Evolutionary conservation across 1,140 invertebrate genomes (phyloP).

Genomic region (Papilio polytes): DNA sequence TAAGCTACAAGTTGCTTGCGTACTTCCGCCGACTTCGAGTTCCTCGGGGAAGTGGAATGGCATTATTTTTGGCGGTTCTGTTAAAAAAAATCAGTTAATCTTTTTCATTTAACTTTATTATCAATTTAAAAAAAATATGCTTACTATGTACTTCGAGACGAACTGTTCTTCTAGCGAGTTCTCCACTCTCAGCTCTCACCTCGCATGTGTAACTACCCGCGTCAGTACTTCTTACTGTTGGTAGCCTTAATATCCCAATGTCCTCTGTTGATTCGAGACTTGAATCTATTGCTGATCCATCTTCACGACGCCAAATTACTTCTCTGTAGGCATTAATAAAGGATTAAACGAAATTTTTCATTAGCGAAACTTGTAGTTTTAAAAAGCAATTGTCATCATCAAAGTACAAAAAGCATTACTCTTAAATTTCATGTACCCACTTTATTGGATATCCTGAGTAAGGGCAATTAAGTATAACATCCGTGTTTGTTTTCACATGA

Average conservation of each 20-base stretch:
- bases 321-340: constrained; percentile 60
- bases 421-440: constrained; percentile 55
- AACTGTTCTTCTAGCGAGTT: constrained; percentile 74
- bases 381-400: no score
- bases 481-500: constrained; percentile 91
- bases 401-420: background rate
- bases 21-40: constrained; percentile 78
- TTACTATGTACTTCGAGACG: constrained; percentile 79
- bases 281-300: constrained; percentile 68
- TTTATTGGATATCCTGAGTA: constrained; percentile 94
- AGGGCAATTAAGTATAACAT: constrained; percentile 91
- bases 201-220: constrained; percentile 77
- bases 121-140: constrained; percentile 43
- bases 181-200: constrained; percentile 75
- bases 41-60: constrained; percentile 79
- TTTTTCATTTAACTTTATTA: background rate
- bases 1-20: constrained; percentile 78
- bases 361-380: no score
- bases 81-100: constrained; percentile 20
- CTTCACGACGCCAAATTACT: constrained; percentile 74
- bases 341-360: background rate
- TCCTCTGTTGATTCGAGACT: constrained; percentile 64
- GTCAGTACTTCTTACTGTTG: constrained; percentile 62
- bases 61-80: constrained; percentile 78
- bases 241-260: constrained; percentile 65